Conservation (phyloP, 1,140 invertebrate species). For the Anthonomus grandis region DNA sequence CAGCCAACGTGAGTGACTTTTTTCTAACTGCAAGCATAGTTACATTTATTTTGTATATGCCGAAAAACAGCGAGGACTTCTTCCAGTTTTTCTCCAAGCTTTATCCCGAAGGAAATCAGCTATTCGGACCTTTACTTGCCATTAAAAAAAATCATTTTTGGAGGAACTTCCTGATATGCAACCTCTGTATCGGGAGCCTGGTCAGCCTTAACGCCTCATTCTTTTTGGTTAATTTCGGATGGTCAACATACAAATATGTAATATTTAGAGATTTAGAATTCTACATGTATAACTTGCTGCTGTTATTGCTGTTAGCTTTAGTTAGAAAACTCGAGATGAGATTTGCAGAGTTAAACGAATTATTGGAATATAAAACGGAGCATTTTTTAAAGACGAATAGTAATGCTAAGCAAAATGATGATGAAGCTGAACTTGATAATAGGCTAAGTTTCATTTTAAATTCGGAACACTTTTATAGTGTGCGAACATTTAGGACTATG, state of each 20-base stretch:
- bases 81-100: constrained; percentile 20
- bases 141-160: constrained; percentile 24
- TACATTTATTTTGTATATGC: constrained; percentile 13
- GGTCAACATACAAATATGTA: constrained; percentile 15
- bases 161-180: constrained; percentile 23
- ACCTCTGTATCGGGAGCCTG: constrained; percentile 18
- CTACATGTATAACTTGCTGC: constrained; percentile 20
- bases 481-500: constrained; percentile 21
- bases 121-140: constrained; percentile 18
- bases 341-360: constrained; percentile 23
- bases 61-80: constrained; percentile 14
- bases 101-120: constrained; percentile 23
- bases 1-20: constrained; percentile 13
- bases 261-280: constrained; percentile 24
- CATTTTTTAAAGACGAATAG: constrained; percentile 13
- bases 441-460: constrained; percentile 14
- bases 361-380: constrained; percentile 21
- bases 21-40: constrained; percentile 15
- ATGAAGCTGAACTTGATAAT: constrained; percentile 1
- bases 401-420: neutral
- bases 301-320: constrained; percentile 14
- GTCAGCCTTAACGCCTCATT: constrained; percentile 14
- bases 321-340: constrained; percentile 23
- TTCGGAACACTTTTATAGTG: constrained; percentile 26
- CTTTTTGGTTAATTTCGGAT: constrained; percentile 20